Base-by-base conservation (phyloP, 2,888 invertebrate genomes). In the Myathropa florea region DNA sequence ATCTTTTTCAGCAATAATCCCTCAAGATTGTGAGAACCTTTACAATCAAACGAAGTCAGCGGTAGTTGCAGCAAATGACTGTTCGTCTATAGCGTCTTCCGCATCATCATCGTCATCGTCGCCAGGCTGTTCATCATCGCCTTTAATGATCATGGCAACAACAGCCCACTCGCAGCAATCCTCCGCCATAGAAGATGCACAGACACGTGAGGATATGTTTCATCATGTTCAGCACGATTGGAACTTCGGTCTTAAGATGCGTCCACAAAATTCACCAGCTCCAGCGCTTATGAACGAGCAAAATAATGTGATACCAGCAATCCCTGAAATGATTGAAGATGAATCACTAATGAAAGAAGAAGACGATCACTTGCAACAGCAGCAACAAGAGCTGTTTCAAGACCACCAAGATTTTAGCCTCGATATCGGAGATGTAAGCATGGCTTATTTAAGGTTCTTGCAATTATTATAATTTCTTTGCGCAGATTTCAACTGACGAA, bases 221-320 rank as follows among this genome's bases (percentile, higher is more conserved):
- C 91, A 92, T 79, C 91, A 92, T 88, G 91, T 92, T 14, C 92
- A 91, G 70, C 92, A 92, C 84, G 92, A 92, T 89, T 92, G 92
- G 92, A 92, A 92, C 89, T 92, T 92, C 72, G 92, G 92, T n/a
- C 65, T 89, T 7, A 89, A 89, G 75, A 70, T 86, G 30, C 82
- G 79, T 55, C 71, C 78, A 10, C 73, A 78, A 26, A 55, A 75
- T 57, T 76, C 84, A 4, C 68, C 76, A 57, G 82, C 82, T 39
- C 39, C 82, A 4, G 75, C 82, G n/a, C 60, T 71, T 2, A 79
- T 83, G 55, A 59, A 21, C 36, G 86, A 86, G 30, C 78, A 75
- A 57, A 73, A 33, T 53, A 86, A 75, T 71, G 78, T 72, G 53
- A 78, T 82, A 46, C 39, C 65, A 59, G 73, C 46, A 39, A 72